Conservation (phyloP, 2,888 invertebrate species). For the Cabera pusaria region DNA sequence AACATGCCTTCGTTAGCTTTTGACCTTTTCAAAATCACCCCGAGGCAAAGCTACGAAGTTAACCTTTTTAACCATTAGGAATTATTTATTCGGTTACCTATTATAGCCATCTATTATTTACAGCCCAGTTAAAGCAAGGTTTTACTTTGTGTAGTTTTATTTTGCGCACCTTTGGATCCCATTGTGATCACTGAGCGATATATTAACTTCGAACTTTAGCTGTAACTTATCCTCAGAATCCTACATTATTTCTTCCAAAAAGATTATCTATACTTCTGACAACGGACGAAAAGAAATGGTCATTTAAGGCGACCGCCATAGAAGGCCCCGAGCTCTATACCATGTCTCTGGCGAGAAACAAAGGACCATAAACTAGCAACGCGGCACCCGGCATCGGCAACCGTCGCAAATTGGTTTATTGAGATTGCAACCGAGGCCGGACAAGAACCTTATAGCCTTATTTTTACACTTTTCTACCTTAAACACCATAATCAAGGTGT, state of each 20-base stretch:
- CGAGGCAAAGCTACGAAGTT: no score
- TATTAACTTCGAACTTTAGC: no score
- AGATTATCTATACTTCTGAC: constrained; percentile 26
- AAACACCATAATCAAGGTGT: constrained; percentile 25
- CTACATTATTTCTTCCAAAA: constrained; percentile 5
- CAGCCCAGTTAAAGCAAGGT: no score
- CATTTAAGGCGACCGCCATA: constrained; percentile 48
- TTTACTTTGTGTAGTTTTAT: no score
- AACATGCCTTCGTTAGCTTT: no score
- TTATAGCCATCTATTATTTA: no score
- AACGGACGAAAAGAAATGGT: constrained; percentile 45
- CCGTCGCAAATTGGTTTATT: constrained; percentile 75
- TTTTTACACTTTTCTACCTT: constrained; percentile 7
- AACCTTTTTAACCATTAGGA: no score
- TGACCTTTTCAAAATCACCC: no score
- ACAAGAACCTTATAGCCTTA: constrained; percentile 38
- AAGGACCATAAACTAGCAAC: constrained; percentile 20
- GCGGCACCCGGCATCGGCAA: constrained; percentile 26
- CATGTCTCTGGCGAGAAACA: constrained; percentile 25
- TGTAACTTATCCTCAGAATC: neutral
- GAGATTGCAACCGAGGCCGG: constrained; percentile 61
- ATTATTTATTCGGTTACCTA: no score
- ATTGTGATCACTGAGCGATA: no score
- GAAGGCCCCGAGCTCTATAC: constrained; percentile 33
- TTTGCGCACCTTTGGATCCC: no score